phyloP scores from a whole-genome alignment of 2,888 invertebrate species.

The Orchesella flavescens region DNA sequence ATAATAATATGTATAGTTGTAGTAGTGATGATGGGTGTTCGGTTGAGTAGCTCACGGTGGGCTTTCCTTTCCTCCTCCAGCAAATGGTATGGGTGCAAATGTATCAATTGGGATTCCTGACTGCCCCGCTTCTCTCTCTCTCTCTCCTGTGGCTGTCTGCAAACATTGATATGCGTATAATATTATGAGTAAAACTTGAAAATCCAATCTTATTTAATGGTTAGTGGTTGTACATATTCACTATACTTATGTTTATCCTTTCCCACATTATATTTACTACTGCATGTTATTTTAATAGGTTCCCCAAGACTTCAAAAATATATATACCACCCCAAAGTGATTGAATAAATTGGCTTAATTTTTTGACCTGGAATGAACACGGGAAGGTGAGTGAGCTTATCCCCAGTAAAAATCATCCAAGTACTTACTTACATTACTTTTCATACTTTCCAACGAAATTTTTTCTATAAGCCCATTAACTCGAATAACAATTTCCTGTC shows the following conservation, averaged over 20 bases:
- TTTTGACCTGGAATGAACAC: conserved; percentile 41
- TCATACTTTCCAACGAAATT: conserved; percentile 50
- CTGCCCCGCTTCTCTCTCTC: conserved; percentile 11
- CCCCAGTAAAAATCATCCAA: conserved; percentile 43
- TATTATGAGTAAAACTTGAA: conserved; percentile 39
- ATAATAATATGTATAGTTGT: conserved; percentile 17
- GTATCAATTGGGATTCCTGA: conserved; percentile 36
- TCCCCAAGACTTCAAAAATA: neutral
- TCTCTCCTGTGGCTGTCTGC: conserved; percentile 17
- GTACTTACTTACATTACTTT: conserved; percentile 47
- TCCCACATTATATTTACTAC: neutral
- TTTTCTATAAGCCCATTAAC: conserved; percentile 56
- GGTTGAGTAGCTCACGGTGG: neutral
- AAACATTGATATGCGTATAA: conserved; percentile 32
- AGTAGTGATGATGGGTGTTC: neutral
- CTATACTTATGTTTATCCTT: conserved; percentile 31
- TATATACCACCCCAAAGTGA: too few relatives aligned
- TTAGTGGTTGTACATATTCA: conserved; percentile 28
- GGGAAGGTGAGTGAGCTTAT: conserved; percentile 37
- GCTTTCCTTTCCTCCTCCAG: neutral
- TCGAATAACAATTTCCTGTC: conserved; percentile 58
- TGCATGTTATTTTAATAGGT: neutral
- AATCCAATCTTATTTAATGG: conserved; percentile 49
- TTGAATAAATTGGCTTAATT: conserved; percentile 60
- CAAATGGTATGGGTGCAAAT: conserved; percentile 52